Conservation (phyloP, 2,113 vertebrate genomes). For the Apeltes quadracus region DNA sequence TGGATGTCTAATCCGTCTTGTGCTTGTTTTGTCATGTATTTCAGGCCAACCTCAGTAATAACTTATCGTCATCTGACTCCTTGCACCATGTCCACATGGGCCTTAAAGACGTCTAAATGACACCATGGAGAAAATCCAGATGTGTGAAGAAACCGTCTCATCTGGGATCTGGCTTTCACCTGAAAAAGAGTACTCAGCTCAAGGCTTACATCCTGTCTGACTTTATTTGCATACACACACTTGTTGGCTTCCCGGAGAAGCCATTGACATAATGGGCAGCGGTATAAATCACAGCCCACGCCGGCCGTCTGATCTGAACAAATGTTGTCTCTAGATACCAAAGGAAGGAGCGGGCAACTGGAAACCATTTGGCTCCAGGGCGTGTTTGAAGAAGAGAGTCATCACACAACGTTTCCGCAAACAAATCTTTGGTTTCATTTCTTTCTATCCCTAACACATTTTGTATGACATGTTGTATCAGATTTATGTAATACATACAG, state of each 20-base stretch:
- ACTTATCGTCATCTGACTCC: background rate
- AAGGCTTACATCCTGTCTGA: conserved; percentile 5
- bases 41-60: conserved; percentile 53
- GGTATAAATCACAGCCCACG: conserved; percentile 52
- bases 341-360: conserved; percentile 40
- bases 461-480: conserved; percentile 23
- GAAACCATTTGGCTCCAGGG: conserved; percentile 44
- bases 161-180: background rate
- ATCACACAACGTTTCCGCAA: background rate
- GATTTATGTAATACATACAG: background rate
- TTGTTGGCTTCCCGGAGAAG: conserved; percentile 4
- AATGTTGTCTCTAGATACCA: conserved; percentile 72
- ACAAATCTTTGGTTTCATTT: background rate
- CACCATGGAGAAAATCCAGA: background rate
- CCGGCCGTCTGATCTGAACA: conserved; percentile 60
- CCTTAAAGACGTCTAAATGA: background rate
- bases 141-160: background rate
- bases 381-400: conserved; percentile 34
- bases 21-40: conserved; percentile 33
- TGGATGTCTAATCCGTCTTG: background rate
- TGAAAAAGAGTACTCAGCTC: background rate
- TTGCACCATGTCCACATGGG: background rate
- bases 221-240: conserved; percentile 2
- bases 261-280: conserved; percentile 35
- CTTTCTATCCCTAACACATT: background rate